Base-by-base conservation (phyloP, 2,797 vertebrate species). In the Fringilla coelebs region DNA sequence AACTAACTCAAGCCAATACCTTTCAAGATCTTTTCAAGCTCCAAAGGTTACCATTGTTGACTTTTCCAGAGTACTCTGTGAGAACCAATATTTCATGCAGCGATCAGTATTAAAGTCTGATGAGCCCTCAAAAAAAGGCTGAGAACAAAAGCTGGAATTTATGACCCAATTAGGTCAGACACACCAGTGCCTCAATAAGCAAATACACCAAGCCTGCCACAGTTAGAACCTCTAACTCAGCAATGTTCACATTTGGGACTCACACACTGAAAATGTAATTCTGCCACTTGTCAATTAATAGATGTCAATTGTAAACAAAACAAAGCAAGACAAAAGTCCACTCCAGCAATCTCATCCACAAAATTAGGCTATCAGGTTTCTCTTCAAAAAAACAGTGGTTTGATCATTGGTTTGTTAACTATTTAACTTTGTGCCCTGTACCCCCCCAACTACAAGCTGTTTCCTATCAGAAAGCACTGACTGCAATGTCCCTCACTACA, bases 121-220 rank as follows among this genome's bases (percentile, higher is more conserved):
- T 2, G 0, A 80, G 49, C 77, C 73, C 43, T 52, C 70, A 76
- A 67, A 90, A 93, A 75, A 68, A 54, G 43, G 41, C 54, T 19
- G 25, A 86, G 46, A 91, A 95, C 86, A 90, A 88, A 94, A 92
- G 74, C 38, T 81, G 73, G 80, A 88, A 88, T 84, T 90, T 81
- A 72, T 43, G 32, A 58, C 45, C 55, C 88, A 95, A 68, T 86
- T 90, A 95, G 83, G 73, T 93, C 77, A 88, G 88, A 78, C 66
- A 89, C 62, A 34, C 17, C 19, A 93, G 38, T 0, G 2, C 54
- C 80, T 72, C 58, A 68, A 43, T 43, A 90, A 91, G 66, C 60
- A 95, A 89, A 71, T 36, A 83, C 29, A 83, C 13, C 13, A 41
- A 41, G 45, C 32, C 65, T 91, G 49, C 46, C 70, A 58, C 2